Percentiles rank a stretch among this genome's conserved stretches.
These are phyloP conservation scores for Tolmerus cingulatus DNA, from an alignment of 2,888 invertebrate genomes.

Conservation along the genomic window DNA sequence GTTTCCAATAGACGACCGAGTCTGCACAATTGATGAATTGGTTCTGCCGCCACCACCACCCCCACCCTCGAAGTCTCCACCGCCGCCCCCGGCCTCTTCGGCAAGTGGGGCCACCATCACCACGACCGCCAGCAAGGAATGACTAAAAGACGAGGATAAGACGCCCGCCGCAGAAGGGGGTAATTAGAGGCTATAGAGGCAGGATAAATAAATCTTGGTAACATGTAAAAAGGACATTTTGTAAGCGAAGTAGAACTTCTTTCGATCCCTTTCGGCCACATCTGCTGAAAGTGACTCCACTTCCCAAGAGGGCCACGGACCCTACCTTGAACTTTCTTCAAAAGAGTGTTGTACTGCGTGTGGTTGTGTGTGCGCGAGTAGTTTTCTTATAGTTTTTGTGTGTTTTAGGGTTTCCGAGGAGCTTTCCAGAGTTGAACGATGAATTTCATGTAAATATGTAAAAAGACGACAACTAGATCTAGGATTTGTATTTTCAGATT, in stretches of 20 bases:
- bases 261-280: neutral
- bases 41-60: slow-evolving; percentile 59
- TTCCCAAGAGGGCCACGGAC: neutral
- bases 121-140: slow-evolving; percentile 26
- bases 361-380: neutral
- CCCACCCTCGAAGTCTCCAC: slow-evolving; percentile 52
- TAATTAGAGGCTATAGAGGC: neutral
- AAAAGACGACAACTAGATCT: neutral
- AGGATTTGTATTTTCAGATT: slow-evolving; percentile 12
- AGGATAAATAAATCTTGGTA: neutral
- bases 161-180: neutral
- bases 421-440: neutral
- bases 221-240: slow-evolving; percentile 29
- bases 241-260: slow-evolving; percentile 9
- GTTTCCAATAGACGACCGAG: slow-evolving; percentile 66
- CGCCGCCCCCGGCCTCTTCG: slow-evolving; percentile 18
- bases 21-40: slow-evolving; percentile 63
- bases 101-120: neutral
- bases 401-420: neutral
- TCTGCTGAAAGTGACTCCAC: neutral
- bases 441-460: neutral
- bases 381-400: neutral
- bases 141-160: slow-evolving; percentile 34
- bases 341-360: neutral
- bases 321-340: slow-evolving; percentile 1